phyloP scores from a whole-genome alignment of 2,888 invertebrate species.

The Archips xylosteana region DNA sequence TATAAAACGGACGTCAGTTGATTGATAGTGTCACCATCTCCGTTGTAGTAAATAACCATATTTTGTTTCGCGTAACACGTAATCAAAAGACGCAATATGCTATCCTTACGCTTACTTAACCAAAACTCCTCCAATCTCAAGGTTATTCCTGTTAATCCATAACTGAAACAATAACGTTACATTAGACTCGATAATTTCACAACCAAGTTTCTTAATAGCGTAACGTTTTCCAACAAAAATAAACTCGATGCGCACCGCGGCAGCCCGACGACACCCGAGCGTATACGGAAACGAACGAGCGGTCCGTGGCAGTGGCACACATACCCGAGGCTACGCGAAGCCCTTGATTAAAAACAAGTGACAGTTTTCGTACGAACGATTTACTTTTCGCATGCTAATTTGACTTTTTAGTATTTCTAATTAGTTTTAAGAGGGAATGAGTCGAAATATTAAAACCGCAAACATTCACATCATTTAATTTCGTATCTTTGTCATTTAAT shows the following conservation, averaged over 20 bases:
- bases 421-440: neutral
- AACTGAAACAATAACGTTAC: conserved; percentile 32
- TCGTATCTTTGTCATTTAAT: too few species aligned
- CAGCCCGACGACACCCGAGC: conserved; percentile 54
- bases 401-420: conserved; percentile 6
- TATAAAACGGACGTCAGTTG: too few species aligned
- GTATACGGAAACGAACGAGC: conserved; percentile 64
- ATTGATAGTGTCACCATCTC: too few species aligned
- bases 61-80: neutral
- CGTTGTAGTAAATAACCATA: neutral
- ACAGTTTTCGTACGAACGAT: conserved; percentile 35
- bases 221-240: conserved; percentile 41
- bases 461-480: too few species aligned
- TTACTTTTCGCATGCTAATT: conserved; percentile 39
- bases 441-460: too few species aligned
- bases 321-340: conserved; percentile 36
- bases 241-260: conserved; percentile 26
- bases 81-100: neutral
- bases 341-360: conserved; percentile 42
- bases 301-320: conserved; percentile 67
- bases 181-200: conserved; percentile 33
- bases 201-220: conserved; percentile 38
- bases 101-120: neutral
- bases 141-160: conserved; percentile 15
- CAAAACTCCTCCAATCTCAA: neutral